Conservation (phyloP, 2,113 vertebrate species). For the Melanostigma gelatinosum region DNA sequence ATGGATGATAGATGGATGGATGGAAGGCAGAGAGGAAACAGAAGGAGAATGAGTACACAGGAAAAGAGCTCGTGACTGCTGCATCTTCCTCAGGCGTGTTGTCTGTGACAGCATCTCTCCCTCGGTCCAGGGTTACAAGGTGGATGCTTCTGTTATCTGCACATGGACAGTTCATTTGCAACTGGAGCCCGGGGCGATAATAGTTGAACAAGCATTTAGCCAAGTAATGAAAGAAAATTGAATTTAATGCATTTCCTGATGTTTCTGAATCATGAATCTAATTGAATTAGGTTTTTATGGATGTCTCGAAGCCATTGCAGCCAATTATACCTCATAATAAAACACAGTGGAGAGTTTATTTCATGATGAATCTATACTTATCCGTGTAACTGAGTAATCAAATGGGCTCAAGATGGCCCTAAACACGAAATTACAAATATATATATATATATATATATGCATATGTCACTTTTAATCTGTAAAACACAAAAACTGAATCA, state of each 20-base stretch:
- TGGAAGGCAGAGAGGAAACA: background rate
- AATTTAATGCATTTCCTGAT: slow-evolving; percentile 42
- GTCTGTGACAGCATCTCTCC: slow-evolving; percentile 20
- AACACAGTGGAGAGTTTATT: slow-evolving; percentile 14
- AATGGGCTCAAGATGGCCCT: background rate
- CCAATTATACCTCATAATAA: slow-evolving; percentile 23
- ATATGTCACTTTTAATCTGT: background rate
- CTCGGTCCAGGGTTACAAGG: background rate
- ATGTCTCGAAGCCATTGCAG: slow-evolving; percentile 19
- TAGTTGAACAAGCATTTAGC: slow-evolving; percentile 31
- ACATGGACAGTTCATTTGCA: slow-evolving; percentile 15
- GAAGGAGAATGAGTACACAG: background rate
- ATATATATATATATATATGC: background rate
- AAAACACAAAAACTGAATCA: background rate
- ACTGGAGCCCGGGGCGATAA: background rate
- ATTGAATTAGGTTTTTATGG: slow-evolving; percentile 36
- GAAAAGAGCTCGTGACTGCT: slow-evolving; percentile 6
- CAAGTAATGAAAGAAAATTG: slow-evolving; percentile 3
- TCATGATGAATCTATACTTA: slow-evolving; percentile 19
- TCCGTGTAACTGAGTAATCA: background rate
- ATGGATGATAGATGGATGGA: background rate
- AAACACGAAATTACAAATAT: background rate
- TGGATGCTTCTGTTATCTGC: slow-evolving; percentile 19
- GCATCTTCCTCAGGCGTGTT: slow-evolving; percentile 5
- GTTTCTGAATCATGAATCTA: slow-evolving; percentile 52